Evolutionary conservation across 2,888 invertebrate genomes (phyloP).

Genomic region (Zelleria hepariella): DNA sequence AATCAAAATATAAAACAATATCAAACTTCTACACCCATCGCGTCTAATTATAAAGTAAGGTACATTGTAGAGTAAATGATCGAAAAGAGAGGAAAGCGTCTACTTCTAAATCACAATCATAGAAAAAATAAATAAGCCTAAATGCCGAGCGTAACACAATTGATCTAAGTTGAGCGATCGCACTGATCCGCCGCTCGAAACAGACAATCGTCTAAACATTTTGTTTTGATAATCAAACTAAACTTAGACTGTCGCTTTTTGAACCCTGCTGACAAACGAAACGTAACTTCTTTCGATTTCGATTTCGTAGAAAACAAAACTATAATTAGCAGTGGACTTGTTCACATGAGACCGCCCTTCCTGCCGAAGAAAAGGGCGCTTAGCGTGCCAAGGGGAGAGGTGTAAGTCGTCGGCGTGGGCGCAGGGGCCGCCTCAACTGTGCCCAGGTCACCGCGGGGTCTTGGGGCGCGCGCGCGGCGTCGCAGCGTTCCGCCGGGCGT

Average conservation of each 20-base stretch:
- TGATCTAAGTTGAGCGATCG: not conserved
- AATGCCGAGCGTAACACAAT: slow-evolving; percentile 9
- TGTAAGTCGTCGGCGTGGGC: slow-evolving; percentile 31
- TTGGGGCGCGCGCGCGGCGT: slow-evolving; percentile 48
- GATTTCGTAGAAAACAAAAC: not conserved
- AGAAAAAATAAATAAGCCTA: slow-evolving; percentile 20
- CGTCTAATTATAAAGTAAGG: slow-evolving; percentile 13
- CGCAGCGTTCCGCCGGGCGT: slow-evolving; percentile 31
- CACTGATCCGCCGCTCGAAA: not conserved
- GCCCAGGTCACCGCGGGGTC: slow-evolving; percentile 53
- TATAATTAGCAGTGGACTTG: not conserved
- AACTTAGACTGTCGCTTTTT: not conserved
- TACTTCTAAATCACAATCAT: slow-evolving; percentile 32
- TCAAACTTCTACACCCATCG: not conserved
- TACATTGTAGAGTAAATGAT: slow-evolving; percentile 23
- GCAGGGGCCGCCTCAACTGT: slow-evolving; percentile 42
- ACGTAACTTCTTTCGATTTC: not conserved
- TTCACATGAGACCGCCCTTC: slow-evolving; percentile 83
- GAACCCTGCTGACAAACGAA: not conserved
- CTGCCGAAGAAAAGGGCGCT: slow-evolving; percentile 86
- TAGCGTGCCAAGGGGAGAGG: slow-evolving; percentile 78
- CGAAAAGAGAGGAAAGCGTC: slow-evolving; percentile 16
- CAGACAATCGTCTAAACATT: not conserved
- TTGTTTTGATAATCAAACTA: not conserved
- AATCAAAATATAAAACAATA: slow-evolving; percentile 13